phyloP scores from a whole-genome alignment of 2,888 invertebrate genomes.

The Acleris emargana region DNA sequence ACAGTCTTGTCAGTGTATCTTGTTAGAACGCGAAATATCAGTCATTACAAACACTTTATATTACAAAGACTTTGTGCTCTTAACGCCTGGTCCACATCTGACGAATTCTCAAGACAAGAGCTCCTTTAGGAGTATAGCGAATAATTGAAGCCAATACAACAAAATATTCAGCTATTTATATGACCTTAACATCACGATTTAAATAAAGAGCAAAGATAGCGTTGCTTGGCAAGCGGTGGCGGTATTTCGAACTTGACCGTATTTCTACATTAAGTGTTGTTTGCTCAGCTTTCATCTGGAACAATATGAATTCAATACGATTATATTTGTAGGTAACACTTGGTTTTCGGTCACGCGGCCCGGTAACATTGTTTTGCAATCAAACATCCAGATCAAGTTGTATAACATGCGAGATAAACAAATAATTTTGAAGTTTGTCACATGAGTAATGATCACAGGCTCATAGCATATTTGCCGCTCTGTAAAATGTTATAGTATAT shows the following conservation, averaged over 20 bases:
- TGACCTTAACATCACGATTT: too few relatives aligned
- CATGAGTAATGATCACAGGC: neutral
- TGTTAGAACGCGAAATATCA: too few relatives aligned
- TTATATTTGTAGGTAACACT: neutral
- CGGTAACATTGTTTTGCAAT: slow-evolving; percentile 5
- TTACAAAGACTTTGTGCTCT: too few relatives aligned
- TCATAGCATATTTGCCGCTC: too few relatives aligned
- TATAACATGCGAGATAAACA: slow-evolving; percentile 9
- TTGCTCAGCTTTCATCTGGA: slow-evolving; percentile 5
- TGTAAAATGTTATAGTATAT: too few relatives aligned
- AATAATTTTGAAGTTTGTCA: neutral
- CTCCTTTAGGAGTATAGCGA: too few relatives aligned
- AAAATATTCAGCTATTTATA: too few relatives aligned
- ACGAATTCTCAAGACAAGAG: too few relatives aligned
- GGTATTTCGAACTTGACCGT: slow-evolving; percentile 7
- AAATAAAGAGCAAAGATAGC: neutral
- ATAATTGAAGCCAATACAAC: too few relatives aligned
- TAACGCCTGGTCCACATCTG: too few relatives aligned
- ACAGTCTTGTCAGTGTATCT: too few relatives aligned
- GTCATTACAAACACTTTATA: too few relatives aligned
- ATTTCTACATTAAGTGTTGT: slow-evolving; percentile 2
- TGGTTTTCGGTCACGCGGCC: slow-evolving; percentile 5
- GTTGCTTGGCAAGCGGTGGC: neutral
- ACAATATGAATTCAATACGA: slow-evolving; percentile 1
- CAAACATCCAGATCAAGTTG: slow-evolving; percentile 19